These are phyloP conservation scores for Oscheius sp. DNA, from an alignment of 2,888 invertebrate species.

Conservation along the genomic window DNA sequence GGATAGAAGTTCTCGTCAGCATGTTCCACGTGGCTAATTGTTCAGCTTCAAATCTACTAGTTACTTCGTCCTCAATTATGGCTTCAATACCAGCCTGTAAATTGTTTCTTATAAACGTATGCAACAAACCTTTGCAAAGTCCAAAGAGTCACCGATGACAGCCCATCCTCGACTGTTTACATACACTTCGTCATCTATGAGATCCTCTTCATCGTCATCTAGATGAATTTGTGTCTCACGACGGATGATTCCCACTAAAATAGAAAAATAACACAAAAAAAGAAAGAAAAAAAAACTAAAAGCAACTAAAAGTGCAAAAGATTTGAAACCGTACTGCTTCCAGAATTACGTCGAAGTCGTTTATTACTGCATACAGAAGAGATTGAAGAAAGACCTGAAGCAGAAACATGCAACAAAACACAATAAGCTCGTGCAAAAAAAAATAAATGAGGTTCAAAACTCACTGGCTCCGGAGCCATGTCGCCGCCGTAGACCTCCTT, in stretches of 20 bases:
- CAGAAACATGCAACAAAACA: conserved; percentile 7
- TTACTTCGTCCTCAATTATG: conserved; percentile 98
- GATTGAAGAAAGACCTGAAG: conserved; percentile 50
- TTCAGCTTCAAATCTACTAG: conserved; percentile 94
- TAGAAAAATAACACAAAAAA: neutral
- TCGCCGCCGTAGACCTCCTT: conserved; percentile 33
- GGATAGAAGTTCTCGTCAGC: conserved; percentile 78
- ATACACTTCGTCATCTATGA: conserved; percentile 48
- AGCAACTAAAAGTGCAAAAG: neutral
- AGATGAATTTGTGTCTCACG: conserved; percentile 56
- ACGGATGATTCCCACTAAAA: conserved; percentile 55
- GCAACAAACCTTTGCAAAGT: conserved; percentile 58
- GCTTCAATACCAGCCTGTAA: conserved; percentile 83
- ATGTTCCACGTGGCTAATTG: conserved; percentile 87
- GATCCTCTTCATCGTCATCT: conserved; percentile 52
- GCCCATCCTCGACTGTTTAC: conserved; percentile 67
- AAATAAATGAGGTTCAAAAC: neutral
- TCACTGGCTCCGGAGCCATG: conserved; percentile 42
- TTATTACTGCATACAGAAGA: conserved; percentile 44
- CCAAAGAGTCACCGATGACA: conserved; percentile 63
- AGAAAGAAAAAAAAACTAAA: neutral
- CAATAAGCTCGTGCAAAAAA: neutral
- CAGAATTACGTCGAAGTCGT: conserved; percentile 39
- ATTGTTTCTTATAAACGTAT: neutral
- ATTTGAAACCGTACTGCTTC: conserved; percentile 37